phyloP scores from a whole-genome alignment of 2,113 vertebrate species.

The Actenoides lindsayi region DNA sequence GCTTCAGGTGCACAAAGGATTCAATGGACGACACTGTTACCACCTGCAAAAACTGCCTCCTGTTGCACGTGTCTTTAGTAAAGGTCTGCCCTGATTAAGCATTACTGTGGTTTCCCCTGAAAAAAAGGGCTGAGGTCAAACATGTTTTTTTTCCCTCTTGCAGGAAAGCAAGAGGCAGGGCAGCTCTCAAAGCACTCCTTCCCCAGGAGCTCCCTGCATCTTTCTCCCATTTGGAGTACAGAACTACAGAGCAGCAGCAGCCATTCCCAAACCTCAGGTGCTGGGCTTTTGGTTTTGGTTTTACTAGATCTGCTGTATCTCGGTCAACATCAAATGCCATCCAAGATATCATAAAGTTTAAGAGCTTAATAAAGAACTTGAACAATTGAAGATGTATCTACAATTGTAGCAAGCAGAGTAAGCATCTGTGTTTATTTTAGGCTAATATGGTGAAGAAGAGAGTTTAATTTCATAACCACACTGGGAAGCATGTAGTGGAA shows the following conservation, averaged over 20 bases:
- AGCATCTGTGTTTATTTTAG: slow-evolving; percentile 51
- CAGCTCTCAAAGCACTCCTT: neutral
- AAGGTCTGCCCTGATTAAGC: neutral
- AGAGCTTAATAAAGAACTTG: neutral
- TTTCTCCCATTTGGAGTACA: neutral
- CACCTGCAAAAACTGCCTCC: neutral
- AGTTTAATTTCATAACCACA: slow-evolving; percentile 62
- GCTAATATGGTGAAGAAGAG: slow-evolving; percentile 26
- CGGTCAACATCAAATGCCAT: neutral
- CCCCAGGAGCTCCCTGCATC: neutral
- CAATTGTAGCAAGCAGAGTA: neutral
- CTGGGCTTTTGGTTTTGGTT: neutral
- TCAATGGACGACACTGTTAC: neutral
- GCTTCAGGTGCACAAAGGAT: neutral
- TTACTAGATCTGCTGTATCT: neutral
- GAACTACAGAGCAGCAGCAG: neutral
- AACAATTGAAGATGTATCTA: neutral
- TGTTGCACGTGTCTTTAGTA: neutral
- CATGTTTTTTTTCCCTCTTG: neutral
- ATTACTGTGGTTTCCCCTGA: neutral
- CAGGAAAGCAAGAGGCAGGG: neutral
- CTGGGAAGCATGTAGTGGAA: slow-evolving; percentile 44
- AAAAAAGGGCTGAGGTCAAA: neutral
- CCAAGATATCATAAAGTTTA: neutral
- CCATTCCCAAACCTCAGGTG: neutral